A percentile compares a stretch with the other conserved stretches of the same genome.
phyloP scores from a whole-genome alignment of 2,113 vertebrate genomes.

The Hystrix brachyura region DNA sequence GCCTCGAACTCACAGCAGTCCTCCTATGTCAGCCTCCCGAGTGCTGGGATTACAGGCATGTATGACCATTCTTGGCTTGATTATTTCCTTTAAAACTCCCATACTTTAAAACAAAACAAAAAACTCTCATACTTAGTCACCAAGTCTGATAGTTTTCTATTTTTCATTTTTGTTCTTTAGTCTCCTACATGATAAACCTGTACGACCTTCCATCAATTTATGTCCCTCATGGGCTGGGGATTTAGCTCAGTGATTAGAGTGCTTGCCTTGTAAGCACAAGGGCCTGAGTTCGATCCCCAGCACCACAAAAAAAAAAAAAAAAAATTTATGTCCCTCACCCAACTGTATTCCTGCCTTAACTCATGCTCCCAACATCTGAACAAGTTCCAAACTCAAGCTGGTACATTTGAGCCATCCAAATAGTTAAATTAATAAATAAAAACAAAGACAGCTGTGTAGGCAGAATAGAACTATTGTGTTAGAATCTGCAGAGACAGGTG shows the following conservation, averaged over 20 bases:
- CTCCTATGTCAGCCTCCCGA: too few species aligned
- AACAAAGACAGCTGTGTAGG: not conserved
- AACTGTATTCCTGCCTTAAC: not conserved
- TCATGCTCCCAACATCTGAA: not conserved
- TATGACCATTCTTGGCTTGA: not conserved
- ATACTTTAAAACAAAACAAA: too few species aligned
- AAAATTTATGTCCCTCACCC: not conserved
- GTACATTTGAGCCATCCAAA: not conserved
- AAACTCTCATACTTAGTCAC: not conserved
- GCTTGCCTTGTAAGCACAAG: too few species aligned
- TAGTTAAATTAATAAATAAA: not conserved
- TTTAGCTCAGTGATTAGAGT: too few species aligned
- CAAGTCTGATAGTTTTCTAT: not conserved
- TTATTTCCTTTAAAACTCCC: not conserved
- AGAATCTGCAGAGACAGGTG: not conserved
- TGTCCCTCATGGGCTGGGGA: too few species aligned
- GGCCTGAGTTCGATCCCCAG: too few species aligned
- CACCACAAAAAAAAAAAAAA: too few species aligned
- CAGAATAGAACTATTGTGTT: not conserved
- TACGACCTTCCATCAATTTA: not conserved
- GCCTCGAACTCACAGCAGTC: too few species aligned
- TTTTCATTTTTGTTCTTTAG: not conserved
- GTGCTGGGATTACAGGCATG: too few species aligned
- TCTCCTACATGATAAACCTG: not conserved
- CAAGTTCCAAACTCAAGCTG: slow-evolving; percentile 21